Evolutionary conservation across 2,888 invertebrate genomes (phyloP).

Genomic region (Clitarchus hookeri): DNA sequence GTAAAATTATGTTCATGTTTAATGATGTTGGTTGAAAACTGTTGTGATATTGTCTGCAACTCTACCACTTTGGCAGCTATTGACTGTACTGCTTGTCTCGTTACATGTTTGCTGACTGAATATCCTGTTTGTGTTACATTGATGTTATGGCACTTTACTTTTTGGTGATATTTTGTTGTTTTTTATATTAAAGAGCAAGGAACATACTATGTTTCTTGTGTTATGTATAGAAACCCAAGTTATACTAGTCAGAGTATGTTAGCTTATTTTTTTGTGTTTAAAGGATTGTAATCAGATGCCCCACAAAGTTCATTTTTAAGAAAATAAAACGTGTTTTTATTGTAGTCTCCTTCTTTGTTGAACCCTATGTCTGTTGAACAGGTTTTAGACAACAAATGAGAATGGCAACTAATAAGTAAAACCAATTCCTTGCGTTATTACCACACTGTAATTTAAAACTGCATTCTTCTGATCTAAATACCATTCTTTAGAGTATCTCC

Average conservation of each 20-base stretch:
- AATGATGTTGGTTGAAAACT: too few relatives aligned
- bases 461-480: too few relatives aligned
- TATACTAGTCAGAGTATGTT: background rate
- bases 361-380: too few relatives aligned
- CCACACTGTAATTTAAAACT: too few relatives aligned
- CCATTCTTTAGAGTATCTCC: too few relatives aligned
- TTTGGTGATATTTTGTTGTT: background rate
- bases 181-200: background rate
- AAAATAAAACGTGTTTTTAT: background rate
- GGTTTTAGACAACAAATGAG: too few relatives aligned
- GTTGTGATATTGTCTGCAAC: constrained; percentile 10
- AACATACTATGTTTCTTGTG: background rate
- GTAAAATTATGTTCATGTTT: too few relatives aligned
- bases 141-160: background rate
- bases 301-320: background rate
- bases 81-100: constrained; percentile 7
- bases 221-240: background rate
- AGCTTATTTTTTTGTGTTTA: background rate
- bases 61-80: background rate
- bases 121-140: background rate
- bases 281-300: background rate
- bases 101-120: background rate
- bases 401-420: too few relatives aligned
- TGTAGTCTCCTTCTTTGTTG: background rate
- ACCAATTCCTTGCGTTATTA: too few relatives aligned